Percentiles rank a stretch among this genome's conserved stretches.
These are phyloP conservation scores for Lophius americanus DNA, from an alignment of 2,797 vertebrate genomes.

Conservation along the genomic window DNA sequence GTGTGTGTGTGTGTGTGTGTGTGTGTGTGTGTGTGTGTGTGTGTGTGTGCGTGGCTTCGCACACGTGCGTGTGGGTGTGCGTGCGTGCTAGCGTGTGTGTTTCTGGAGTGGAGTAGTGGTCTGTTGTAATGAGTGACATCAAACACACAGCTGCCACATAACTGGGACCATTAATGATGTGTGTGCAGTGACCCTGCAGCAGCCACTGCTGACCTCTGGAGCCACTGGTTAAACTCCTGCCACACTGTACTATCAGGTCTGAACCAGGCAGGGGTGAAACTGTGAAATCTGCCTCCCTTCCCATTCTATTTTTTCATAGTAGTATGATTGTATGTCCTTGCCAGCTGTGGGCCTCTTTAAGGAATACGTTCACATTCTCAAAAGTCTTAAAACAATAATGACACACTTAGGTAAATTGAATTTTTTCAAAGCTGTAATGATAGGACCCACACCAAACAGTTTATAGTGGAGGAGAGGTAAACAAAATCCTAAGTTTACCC, in stretches of 20 bases:
- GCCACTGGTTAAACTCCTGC: constrained; percentile 67
- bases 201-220: constrained; percentile 60
- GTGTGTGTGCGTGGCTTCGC: constrained; percentile 21
- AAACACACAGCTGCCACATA: constrained; percentile 78
- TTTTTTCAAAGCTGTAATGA: not conserved
- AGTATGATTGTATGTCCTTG: not conserved
- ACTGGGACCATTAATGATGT: constrained; percentile 72
- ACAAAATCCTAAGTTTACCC: not conserved
- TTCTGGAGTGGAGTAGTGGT: constrained; percentile 34
- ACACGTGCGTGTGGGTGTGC: constrained; percentile 36
- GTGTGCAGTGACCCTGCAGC: constrained; percentile 68
- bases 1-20: constrained; percentile 47
- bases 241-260: constrained; percentile 40
- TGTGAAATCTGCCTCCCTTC: not conserved
- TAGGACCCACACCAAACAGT: not conserved
- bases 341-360: constrained; percentile 13
- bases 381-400: constrained; percentile 5
- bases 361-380: not conserved
- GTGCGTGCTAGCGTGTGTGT: constrained; percentile 36
- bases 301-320: not conserved
- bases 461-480: not conserved
- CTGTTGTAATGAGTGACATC: constrained; percentile 72
- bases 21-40: constrained; percentile 53
- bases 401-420: not conserved
- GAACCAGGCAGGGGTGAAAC: constrained; percentile 17